Evolutionary conservation across 2,888 invertebrate species (phyloP).

Genomic region (Caenorhabditis drosophilae): DNA sequence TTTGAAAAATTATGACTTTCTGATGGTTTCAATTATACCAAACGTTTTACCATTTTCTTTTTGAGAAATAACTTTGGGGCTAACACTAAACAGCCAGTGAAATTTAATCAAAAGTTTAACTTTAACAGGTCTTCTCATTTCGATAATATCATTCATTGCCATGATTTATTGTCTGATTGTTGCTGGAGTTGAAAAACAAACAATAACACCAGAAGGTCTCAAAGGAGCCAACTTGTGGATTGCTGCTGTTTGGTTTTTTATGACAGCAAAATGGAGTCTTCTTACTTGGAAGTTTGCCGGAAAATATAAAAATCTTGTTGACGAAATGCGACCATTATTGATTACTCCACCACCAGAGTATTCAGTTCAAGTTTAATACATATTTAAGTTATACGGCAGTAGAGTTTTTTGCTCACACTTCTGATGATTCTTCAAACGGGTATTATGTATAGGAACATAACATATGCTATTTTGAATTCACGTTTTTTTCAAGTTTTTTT

Average conservation of each 20-base stretch:
- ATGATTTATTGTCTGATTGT: conserved; percentile 57
- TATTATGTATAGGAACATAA: too few relatives aligned
- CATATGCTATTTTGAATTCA: too few relatives aligned
- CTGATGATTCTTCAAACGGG: too few relatives aligned
- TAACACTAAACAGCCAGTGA: too few relatives aligned
- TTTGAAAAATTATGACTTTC: not conserved
- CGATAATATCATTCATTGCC: conserved; percentile 50
- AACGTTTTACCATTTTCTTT: too few relatives aligned
- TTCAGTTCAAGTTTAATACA: conserved; percentile 17
- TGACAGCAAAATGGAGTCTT: conserved; percentile 57
- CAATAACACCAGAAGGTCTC: conserved; percentile 48
- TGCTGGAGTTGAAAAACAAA: conserved; percentile 58
- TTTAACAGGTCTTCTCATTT: conserved; percentile 40
- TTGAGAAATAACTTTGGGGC: too few relatives aligned
- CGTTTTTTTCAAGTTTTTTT: too few relatives aligned
- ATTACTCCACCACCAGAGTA: conserved; percentile 27
- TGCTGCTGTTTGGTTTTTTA: conserved; percentile 65
- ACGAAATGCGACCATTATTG: conserved; percentile 29
- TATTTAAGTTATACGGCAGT: too few relatives aligned
- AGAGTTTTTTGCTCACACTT: too few relatives aligned
- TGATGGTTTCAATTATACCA: too few relatives aligned
- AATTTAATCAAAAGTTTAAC: not conserved
- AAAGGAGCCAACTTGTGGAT: conserved; percentile 65
- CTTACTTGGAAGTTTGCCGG: conserved; percentile 34
- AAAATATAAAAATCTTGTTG: conserved; percentile 29